Evolutionary conservation across 2,113 vertebrate species (phyloP).

Genomic region (Heloderma charlesbogerti): DNA sequence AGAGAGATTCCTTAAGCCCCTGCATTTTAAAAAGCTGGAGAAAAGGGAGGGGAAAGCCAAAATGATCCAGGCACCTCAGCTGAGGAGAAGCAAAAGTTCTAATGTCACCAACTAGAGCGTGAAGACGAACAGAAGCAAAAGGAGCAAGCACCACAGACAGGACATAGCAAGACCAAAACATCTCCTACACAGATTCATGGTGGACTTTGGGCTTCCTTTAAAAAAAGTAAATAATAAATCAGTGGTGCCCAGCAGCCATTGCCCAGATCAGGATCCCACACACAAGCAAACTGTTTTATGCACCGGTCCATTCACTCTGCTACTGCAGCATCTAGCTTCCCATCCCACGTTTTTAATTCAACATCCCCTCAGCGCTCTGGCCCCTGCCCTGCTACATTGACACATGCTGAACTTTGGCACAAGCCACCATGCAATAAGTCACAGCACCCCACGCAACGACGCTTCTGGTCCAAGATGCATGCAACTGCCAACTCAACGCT

Average conservation of each 20-base stretch:
- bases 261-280: background rate
- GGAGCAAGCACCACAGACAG: background rate
- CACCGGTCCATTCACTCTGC: background rate
- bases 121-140: constrained; percentile 36
- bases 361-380: background rate
- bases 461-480: too few species aligned
- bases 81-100: constrained; percentile 49
- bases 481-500: background rate
- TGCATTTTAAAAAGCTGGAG: constrained; percentile 20
- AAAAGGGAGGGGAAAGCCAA: background rate
- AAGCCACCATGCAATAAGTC: accelerated
- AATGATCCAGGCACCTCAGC: background rate
- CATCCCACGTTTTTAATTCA: background rate
- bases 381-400: accelerated
- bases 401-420: background rate
- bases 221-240: background rate
- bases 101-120: constrained; percentile 43
- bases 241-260: accelerated
- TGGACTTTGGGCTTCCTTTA: background rate
- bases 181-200: background rate
- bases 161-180: background rate
- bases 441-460: background rate
- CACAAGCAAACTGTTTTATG: background rate
- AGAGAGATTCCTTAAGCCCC: background rate
- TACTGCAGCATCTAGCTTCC: background rate